Base-by-base conservation (phyloP, 2,888 invertebrate genomes). In the Ophion obscuratus region DNA sequence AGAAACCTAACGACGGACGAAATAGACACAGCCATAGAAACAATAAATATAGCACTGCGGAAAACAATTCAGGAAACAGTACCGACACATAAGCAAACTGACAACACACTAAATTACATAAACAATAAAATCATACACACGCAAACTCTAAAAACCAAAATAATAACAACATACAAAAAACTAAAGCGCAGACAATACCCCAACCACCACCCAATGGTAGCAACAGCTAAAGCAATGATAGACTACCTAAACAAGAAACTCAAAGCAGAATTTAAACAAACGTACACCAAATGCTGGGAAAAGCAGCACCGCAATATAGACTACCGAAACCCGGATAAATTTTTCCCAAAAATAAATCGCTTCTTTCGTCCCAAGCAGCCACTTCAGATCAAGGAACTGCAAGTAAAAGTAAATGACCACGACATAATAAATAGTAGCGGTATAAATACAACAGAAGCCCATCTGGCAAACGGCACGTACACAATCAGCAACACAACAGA, bases 331-430 rank as follows among this genome's bases (percentile, higher is more conserved):
- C 6, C 81, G 0, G 71, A 83, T 14, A 70, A 24, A 24, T 87
- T 86, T n/a, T 84, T 86, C n/a, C 84, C 80, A 66, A 82, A 61
- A 47, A 84, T 84, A 7, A 86, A 86, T n/a, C 75, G 73, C 17
- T 36, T 84, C 27, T 80, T 84, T 53, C 59, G 82, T 7, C 78
- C 84, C 0, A 84, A 59, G 40, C n/a, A 68, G n/a, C 68, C 47
- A 40, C 24, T 82, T 0, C 40, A 66, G 24, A 74, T 82, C 0
- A 70, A 77, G 40, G 75, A 78, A 2, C 20, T 75, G 5, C 57
- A 62, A 4, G 31, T 66, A 11, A 59, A 75, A 2, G 7, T 2
- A 53, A 74, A 62, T 10, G 71, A 62, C 40, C 36, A n/a, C 0
- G 0, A n/a, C 1, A 40, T 62, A n/a, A 79, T 66, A 74, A 40